Conservation (phyloP, 1,140 invertebrate genomes). For the Sycophila sp. region DNA sequence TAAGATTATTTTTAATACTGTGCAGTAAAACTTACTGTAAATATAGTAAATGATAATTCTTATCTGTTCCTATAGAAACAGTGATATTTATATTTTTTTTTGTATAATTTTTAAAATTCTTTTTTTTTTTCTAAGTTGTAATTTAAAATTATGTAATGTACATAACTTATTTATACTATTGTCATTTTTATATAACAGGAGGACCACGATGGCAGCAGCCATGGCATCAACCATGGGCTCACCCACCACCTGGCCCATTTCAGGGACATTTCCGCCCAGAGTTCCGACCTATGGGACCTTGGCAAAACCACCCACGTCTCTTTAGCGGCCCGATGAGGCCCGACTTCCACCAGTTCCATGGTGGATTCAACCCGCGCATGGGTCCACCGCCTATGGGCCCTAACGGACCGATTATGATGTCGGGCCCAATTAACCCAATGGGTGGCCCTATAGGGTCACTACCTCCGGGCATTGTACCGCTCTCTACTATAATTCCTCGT, state of each 20-base stretch:
- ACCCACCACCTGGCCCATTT: constrained; percentile 51
- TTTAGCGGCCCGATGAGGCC: constrained; percentile 56
- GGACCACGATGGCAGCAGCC: constrained; percentile 61
- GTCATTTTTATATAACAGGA: constrained; percentile 41
- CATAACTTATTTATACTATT: too few relatives aligned
- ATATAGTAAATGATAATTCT: too few relatives aligned
- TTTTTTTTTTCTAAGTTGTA: not conserved
- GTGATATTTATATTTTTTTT: too few relatives aligned
- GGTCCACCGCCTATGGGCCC: constrained; percentile 54
- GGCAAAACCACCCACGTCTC: constrained; percentile 59
- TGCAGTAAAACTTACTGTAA: too few relatives aligned
- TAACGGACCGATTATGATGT: constrained; percentile 46
- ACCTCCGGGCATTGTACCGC: constrained; percentile 46
- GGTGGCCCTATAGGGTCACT: constrained; percentile 53
- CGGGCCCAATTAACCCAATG: constrained; percentile 36
- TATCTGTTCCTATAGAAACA: too few relatives aligned
- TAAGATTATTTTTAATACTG: too few relatives aligned
- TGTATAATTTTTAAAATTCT: too few relatives aligned
- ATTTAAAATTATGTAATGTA: too few relatives aligned
- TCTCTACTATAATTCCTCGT: constrained; percentile 33
- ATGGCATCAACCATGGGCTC: constrained; percentile 61
- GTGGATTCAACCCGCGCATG: constrained; percentile 58
- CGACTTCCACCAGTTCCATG: constrained; percentile 58
- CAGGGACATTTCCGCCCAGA: constrained; percentile 56
- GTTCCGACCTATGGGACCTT: constrained; percentile 55